Percentiles rank a stretch among this genome's conserved stretches.
phyloP scores from a whole-genome alignment of 2,797 vertebrate species.

The Fistularia commersonii region DNA sequence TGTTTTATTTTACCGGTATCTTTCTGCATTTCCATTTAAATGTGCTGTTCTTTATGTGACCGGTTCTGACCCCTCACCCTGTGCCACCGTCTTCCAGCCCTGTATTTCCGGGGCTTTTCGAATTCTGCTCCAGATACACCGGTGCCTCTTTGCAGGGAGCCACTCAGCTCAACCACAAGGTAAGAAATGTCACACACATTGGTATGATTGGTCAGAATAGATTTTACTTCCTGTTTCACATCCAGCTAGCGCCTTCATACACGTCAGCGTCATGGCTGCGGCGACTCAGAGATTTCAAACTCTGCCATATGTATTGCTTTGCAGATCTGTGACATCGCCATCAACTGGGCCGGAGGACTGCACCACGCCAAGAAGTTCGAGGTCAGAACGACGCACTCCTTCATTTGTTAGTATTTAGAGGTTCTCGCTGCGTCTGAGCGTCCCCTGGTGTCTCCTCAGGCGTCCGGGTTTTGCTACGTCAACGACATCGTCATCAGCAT shows the following conservation, averaged over 20 bases:
- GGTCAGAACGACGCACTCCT: constrained; percentile 66
- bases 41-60: neutral
- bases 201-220: too few relatives aligned
- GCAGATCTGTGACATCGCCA: constrained; percentile 97
- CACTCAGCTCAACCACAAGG: constrained; percentile 98
- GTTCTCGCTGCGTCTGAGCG: too few relatives aligned
- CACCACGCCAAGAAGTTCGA: constrained; percentile 99
- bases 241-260: too few relatives aligned
- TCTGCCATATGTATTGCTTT: too few relatives aligned
- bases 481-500: constrained; percentile 99
- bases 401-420: too few relatives aligned
- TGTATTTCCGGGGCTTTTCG: constrained; percentile 95
- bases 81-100: constrained; percentile 73
- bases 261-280: too few relatives aligned
- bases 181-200: constrained; percentile 36
- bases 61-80: neutral
- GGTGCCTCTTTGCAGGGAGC: constrained; percentile 96
- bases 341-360: constrained; percentile 97
- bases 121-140: constrained; percentile 96
- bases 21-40: neutral
- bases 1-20: neutral
- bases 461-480: constrained; percentile 97
- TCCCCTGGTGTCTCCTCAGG: constrained; percentile 64
- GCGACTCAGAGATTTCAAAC: neutral
- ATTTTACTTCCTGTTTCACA: too few relatives aligned